Percentiles rank a stretch among this genome's conserved stretches.
phyloP scores from a whole-genome alignment of 1,140 invertebrate genomes.

The Archivesica marissinica region DNA sequence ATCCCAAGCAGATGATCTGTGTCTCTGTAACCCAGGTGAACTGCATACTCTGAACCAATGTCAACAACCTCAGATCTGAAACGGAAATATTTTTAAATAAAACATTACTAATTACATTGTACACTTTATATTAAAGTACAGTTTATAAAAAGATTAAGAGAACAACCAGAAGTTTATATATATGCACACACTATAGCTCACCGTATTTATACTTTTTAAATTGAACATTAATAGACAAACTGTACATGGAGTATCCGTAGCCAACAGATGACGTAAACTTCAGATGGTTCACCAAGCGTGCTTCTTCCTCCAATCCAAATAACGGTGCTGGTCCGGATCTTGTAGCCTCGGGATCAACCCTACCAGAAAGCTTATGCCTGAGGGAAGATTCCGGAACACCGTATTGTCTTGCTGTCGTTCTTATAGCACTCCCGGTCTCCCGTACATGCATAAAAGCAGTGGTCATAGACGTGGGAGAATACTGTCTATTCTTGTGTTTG shows the following conservation, averaged over 20 bases:
- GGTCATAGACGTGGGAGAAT: conserved; percentile 27
- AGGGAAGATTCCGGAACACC: conserved; percentile 25
- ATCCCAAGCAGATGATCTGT: neutral
- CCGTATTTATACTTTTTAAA: too few species aligned
- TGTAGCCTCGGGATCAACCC: conserved; percentile 22
- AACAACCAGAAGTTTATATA: too few species aligned
- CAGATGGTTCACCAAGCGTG: conserved; percentile 6
- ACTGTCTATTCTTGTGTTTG: neutral
- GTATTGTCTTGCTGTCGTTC: conserved; percentile 26
- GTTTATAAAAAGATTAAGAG: too few species aligned
- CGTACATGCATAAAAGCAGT: neutral
- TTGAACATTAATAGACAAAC: too few species aligned
- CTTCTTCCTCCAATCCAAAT: conserved; percentile 47
- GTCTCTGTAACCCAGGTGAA: neutral
- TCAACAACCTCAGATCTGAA: conserved; percentile 3
- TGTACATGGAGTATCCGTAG: too few species aligned
- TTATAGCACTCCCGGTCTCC: conserved; percentile 15
- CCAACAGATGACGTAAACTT: conserved; percentile 34
- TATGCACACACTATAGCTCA: too few species aligned
- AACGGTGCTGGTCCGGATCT: conserved; percentile 41
- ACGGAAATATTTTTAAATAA: too few species aligned
- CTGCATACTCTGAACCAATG: conserved; percentile 50
- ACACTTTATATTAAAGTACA: too few species aligned
- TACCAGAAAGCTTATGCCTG: conserved; percentile 16
- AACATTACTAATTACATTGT: too few species aligned